These are phyloP conservation scores for Otolemur crassicaudatus DNA, from an alignment of 2,797 vertebrate genomes.

Conservation along the genomic window DNA sequence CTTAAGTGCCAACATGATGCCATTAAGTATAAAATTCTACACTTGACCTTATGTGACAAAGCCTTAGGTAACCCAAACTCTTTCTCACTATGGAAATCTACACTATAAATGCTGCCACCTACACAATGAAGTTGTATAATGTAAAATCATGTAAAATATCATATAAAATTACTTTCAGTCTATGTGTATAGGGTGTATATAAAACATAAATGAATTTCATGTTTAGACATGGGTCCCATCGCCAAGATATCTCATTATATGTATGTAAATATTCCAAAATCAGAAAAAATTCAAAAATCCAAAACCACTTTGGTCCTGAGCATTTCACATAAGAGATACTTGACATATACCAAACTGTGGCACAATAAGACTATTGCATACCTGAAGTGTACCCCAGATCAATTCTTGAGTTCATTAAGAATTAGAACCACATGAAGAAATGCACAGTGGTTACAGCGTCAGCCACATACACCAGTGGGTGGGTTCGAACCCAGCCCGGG, in stretches of 20 bases:
- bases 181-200: not conserved
- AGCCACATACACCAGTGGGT: too few species aligned
- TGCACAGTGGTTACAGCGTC: not conserved
- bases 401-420: not conserved
- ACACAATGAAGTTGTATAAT: too few species aligned
- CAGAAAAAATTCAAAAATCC: not conserved
- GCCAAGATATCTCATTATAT: not conserved
- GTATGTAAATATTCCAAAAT: not conserved
- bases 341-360: not conserved
- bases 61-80: not conserved
- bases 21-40: not conserved
- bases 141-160: not conserved
- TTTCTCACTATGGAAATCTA: too few species aligned
- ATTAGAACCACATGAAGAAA: not conserved
- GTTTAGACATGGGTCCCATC: not conserved
- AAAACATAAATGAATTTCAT: not conserved
- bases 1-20: not conserved
- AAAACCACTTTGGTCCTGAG: not conserved
- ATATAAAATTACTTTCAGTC: not conserved
- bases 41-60: not conserved
- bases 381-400: not conserved
- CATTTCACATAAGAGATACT: not conserved
- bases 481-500: too few species aligned
- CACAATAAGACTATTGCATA: not conserved
- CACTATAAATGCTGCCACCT: too few species aligned